Conservation (phyloP, 1,140 invertebrate genomes). For the Drosophila arawakana region DNA sequence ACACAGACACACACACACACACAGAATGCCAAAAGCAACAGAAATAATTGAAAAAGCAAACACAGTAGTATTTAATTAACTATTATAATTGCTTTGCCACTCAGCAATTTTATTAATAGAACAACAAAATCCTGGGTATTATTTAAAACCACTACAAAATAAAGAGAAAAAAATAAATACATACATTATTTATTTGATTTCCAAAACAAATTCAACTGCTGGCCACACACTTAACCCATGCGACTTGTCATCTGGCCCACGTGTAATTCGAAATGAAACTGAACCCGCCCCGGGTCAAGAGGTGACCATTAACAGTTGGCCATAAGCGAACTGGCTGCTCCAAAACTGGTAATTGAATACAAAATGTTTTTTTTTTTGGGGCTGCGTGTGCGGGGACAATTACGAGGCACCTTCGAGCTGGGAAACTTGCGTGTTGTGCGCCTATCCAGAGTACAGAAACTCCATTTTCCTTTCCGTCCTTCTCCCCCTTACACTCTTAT, state of each 20-base stretch:
- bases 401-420: conserved; percentile 39
- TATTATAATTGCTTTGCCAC: conserved; percentile 51
- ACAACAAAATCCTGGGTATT: conserved; percentile 39
- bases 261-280: conserved; percentile 57
- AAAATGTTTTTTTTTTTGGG: conserved; percentile 34
- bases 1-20: not conserved
- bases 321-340: conserved; percentile 20
- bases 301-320: conserved; percentile 71
- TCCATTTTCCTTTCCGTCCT: conserved; percentile 2
- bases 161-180: conserved; percentile 5
- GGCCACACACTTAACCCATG: conserved; percentile 33
- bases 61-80: conserved; percentile 43
- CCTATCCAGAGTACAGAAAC: conserved; percentile 36
- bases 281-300: conserved; percentile 51
- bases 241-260: conserved; percentile 41
- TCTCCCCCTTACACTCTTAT: not conserved
- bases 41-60: conserved; percentile 52
- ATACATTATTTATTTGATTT: conserved; percentile 22
- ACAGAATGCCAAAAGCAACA: conserved; percentile 10
- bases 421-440: conserved; percentile 60
- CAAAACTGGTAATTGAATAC: conserved; percentile 75
- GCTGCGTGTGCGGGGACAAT: conserved; percentile 67
- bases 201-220: conserved; percentile 14
- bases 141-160: conserved; percentile 13
- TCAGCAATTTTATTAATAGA: conserved; percentile 63